Percentiles rank a stretch among this genome's conserved stretches.
These are phyloP conservation scores for Cheirogaleus major DNA, from an alignment of 2,797 vertebrate species.

Conservation along the genomic window DNA sequence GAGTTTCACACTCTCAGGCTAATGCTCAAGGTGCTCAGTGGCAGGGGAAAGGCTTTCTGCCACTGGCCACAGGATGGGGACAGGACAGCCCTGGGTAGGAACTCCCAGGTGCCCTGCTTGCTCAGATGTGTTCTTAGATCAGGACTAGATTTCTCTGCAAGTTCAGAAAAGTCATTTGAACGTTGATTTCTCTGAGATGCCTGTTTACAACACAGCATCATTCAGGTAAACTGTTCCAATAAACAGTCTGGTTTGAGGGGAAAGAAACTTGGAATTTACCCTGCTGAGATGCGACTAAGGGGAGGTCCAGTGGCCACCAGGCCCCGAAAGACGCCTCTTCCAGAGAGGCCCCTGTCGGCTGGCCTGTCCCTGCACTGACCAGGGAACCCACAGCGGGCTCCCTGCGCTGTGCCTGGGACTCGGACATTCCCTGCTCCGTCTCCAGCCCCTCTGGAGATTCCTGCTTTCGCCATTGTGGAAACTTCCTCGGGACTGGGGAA, in stretches of 20 bases:
- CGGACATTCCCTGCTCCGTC: fast-evolving
- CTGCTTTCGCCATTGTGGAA: neutral
- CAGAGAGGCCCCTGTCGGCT: neutral
- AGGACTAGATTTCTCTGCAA: neutral
- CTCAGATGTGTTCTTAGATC: neutral
- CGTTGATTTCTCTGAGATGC: neutral
- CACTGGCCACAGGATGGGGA: neutral
- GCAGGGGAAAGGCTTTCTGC: neutral
- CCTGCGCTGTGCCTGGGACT: neutral
- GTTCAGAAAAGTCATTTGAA: neutral
- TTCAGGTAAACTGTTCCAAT: neutral
- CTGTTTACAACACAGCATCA: neutral
- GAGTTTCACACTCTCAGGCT: neutral
- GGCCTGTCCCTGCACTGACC: neutral
- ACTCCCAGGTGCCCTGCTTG: fast-evolving
- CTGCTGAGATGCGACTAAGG: neutral
- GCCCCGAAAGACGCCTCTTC: neutral
- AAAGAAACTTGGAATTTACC: neutral
- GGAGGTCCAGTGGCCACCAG: neutral
- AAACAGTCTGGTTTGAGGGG: neutral
- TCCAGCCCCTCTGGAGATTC: neutral
- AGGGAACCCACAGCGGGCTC: fast-evolving
- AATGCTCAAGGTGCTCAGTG: neutral
- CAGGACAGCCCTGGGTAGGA: neutral
- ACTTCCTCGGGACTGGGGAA: neutral